Evolutionary conservation across 2,797 vertebrate genomes (phyloP), one percentile per base, ranked within the genome.

Genomic region (Sorex maritimensis): DNA sequence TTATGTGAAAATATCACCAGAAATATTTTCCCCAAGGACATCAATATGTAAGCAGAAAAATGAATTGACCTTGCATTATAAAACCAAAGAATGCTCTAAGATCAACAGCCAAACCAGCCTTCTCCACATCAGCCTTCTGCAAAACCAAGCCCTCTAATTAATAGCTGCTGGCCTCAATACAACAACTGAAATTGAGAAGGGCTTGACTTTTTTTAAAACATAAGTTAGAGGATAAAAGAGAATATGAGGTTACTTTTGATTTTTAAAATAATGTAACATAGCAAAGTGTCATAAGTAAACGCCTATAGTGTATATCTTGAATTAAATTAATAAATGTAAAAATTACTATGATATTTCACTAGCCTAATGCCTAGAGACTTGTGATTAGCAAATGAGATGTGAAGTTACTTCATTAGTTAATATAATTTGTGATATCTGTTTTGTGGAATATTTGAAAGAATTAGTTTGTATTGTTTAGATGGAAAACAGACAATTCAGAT

Each of bases 11-110:
- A 97, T 93, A 90, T 95, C 82, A 95, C 74, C 84, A 95, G 92
- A 92, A 96, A 92, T 91, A 91, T 92, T 90, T 97, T 93, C 88
- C 85, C 78, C 55, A 44, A 96, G 95, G 92, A 92, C 94, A 69
- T 86, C 69, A 97, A 94, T 95, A 96, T 95, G 89, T 91, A 96
- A 89, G 75, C 85, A 96, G 95, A 96, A 98, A 97, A 97, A 95
- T 97, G 95, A 97, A 97, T 95, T 93, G 94, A 96, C 61, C 68
- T 96, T 89, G 68, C 3, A 81, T 97, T 97, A 93, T 95, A 95
- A 96, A 96, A 85, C 58, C 91, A 95, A 84, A 94, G 71, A 75
- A 95, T 96, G 79, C 87, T 97, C 17, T 63, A 86, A 55, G 72
- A 98, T 97, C 96, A 94, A 96, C 95, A 88, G 68, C 96, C 93